phyloP scores from a whole-genome alignment of 2,888 invertebrate genomes.

The Lycocerus yunnanus region DNA sequence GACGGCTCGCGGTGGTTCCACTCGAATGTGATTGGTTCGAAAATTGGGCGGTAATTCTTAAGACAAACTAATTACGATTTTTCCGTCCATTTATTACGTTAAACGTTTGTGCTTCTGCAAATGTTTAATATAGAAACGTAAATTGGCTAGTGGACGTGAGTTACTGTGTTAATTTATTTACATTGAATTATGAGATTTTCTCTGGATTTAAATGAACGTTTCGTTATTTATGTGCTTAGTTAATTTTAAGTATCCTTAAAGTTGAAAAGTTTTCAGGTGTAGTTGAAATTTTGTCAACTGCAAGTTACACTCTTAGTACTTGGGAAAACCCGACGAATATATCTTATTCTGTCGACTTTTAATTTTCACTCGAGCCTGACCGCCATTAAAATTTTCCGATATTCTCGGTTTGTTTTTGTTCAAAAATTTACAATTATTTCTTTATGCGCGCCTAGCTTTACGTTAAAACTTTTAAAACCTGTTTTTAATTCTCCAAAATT shows the following conservation, averaged over 20 bases:
- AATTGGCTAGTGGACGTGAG: conserved; percentile 34
- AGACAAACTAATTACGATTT: conserved; percentile 11
- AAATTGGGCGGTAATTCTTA: background rate
- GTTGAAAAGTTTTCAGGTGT: conserved; percentile 19
- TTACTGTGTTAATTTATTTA: conserved; percentile 37
- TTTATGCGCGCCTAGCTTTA: background rate
- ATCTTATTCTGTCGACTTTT: background rate
- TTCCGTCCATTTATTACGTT: conserved; percentile 24
- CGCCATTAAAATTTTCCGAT: background rate
- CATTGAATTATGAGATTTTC: conserved; percentile 38
- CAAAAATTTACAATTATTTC: background rate
- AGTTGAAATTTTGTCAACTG: background rate
- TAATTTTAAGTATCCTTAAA: conserved; percentile 15
- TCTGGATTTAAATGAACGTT: conserved; percentile 37
- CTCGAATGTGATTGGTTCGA: background rate
- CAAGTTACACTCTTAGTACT: background rate
- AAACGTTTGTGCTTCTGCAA: conserved; percentile 27
- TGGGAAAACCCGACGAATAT: background rate
- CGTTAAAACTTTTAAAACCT: background rate
- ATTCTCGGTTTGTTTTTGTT: background rate
- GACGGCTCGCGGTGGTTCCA: background rate
- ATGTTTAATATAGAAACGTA: conserved; percentile 35
- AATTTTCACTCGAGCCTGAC: background rate
- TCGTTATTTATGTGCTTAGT: conserved; percentile 37
- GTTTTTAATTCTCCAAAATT: background rate